phyloP scores from a whole-genome alignment of 2,113 vertebrate species.

The Vimba vimba region DNA sequence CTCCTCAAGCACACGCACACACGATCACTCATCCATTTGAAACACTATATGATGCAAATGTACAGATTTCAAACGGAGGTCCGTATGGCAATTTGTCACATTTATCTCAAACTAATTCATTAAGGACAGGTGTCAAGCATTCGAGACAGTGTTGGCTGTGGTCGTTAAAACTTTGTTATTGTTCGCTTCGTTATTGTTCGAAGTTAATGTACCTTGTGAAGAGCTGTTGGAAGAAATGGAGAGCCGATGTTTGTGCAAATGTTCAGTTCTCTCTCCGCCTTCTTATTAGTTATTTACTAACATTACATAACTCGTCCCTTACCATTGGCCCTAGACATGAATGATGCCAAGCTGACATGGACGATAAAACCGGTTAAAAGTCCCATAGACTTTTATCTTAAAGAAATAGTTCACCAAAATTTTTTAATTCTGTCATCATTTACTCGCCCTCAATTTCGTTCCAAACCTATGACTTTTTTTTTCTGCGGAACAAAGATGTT shows the following conservation, averaged over 20 bases:
- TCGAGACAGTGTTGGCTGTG: neutral
- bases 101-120: constrained; percentile 40
- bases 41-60: constrained; percentile 49
- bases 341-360: neutral
- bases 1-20: constrained; percentile 5
- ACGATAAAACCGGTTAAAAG: neutral
- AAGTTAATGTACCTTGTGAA: neutral
- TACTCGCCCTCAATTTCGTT: neutral
- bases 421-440: neutral
- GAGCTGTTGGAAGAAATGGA: neutral
- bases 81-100: constrained; percentile 15
- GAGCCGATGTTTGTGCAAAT: neutral
- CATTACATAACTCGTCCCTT: neutral
- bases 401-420: neutral
- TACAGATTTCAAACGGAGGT: constrained; percentile 3
- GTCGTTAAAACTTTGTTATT: constrained; percentile 20
- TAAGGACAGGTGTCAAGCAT: constrained; percentile 48
- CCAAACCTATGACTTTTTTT: neutral
- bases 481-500: neutral
- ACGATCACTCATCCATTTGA: constrained; percentile 21
- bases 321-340: neutral
- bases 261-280: no score
- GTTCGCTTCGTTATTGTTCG: constrained; percentile 12
- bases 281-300: no score
- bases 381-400: neutral